Conservation (phyloP, 2,113 vertebrate genomes). For the Crotalus viridis region DNA sequence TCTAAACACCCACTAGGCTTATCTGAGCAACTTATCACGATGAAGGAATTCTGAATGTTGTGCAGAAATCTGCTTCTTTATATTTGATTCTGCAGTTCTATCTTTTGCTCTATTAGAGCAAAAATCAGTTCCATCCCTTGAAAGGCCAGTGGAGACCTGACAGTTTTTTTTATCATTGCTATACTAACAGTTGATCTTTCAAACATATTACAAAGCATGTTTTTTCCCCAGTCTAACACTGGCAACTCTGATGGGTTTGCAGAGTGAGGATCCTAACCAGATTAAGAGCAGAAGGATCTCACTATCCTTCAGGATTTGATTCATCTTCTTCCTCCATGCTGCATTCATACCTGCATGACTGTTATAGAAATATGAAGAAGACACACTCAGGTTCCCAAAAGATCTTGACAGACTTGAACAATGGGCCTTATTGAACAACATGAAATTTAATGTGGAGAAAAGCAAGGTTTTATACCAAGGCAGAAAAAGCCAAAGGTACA, state of each 20-base stretch:
- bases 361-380: background rate
- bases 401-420: no score
- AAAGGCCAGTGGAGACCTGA: background rate
- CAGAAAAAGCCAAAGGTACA: no score
- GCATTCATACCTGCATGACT: background rate
- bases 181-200: background rate
- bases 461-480: no score
- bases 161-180: background rate
- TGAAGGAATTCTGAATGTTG: background rate
- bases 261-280: background rate
- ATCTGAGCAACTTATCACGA: background rate
- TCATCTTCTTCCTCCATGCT: background rate
- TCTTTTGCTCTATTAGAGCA: background rate
- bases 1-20: background rate
- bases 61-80: background rate
- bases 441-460: no score
- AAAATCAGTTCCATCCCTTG: background rate
- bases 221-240: background rate
- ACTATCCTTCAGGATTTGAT: background rate
- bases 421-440: no score
- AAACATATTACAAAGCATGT: background rate
- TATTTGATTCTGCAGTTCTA: background rate
- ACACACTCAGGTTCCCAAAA: no score
- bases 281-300: background rate
- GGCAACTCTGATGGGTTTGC: background rate